These are phyloP conservation scores for Poeciliopsis retropinna DNA, from an alignment of 2,113 vertebrate genomes.

Conservation along the genomic window DNA sequence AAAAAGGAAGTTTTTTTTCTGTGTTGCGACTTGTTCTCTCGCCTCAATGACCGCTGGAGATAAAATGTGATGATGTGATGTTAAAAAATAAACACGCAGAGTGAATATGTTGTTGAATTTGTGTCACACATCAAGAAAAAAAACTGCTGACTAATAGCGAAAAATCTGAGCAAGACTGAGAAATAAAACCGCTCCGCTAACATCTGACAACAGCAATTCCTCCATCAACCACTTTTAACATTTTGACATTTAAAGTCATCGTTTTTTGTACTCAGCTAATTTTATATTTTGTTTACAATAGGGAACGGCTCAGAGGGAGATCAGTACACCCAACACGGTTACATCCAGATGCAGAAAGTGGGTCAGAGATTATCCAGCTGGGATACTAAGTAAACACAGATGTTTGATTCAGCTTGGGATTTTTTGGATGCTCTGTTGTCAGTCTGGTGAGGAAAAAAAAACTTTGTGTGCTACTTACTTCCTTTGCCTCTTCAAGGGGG, in stretches of 20 bases:
- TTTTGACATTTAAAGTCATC: conserved; percentile 46
- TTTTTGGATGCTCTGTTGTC: conserved; percentile 42
- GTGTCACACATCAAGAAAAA: conserved; percentile 2
- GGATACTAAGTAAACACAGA: conserved; percentile 51
- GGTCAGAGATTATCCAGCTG: conserved; percentile 68
- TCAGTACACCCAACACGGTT: conserved; percentile 33
- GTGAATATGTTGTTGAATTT: not conserved
- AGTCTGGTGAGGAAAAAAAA: conserved; percentile 6
- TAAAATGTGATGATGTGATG: too few relatives aligned
- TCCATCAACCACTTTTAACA: not conserved
- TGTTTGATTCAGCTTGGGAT: conserved; percentile 54
- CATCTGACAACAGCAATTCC: conserved; percentile 36
- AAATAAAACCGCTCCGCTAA: conserved; percentile 16
- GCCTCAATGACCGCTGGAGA: too few relatives aligned
- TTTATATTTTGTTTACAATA: conserved; percentile 18
- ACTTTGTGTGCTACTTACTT: conserved; percentile 13
- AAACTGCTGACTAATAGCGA: not conserved
- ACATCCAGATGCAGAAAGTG: conserved; percentile 65
- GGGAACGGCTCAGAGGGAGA: conserved; percentile 11
- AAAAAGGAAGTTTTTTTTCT: too few relatives aligned
- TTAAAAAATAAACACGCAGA: not conserved
- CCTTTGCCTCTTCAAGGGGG: not conserved
- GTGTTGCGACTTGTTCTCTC: too few relatives aligned
- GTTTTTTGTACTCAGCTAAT: conserved; percentile 60
- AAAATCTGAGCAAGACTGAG: not conserved